These are phyloP conservation scores for Atopsyche davidsoni DNA, from an alignment of 1,140 invertebrate species.

Conservation along the genomic window DNA sequence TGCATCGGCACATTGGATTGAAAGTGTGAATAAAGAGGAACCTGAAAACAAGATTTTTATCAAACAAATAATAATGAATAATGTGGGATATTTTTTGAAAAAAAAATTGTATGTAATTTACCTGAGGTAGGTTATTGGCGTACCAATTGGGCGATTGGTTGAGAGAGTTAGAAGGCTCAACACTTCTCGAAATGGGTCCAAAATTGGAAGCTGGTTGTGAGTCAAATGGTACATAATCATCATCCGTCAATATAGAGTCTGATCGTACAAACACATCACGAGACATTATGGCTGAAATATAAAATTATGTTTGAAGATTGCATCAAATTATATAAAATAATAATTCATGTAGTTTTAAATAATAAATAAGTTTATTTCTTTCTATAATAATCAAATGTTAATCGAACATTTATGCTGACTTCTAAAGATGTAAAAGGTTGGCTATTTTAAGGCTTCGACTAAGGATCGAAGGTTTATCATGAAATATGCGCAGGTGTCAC, in stretches of 20 bases:
- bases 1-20: not conserved
- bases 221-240: slow-evolving; percentile 71
- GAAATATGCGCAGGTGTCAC: too few species aligned
- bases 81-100: not conserved
- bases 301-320: not conserved
- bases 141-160: slow-evolving; percentile 15
- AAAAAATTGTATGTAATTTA: slow-evolving; percentile 16
- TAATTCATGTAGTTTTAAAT: too few species aligned
- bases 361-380: too few species aligned
- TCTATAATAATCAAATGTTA: too few species aligned
- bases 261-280: slow-evolving; percentile 53
- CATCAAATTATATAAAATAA: too few species aligned
- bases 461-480: not conserved
- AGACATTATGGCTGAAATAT: slow-evolving; percentile 26
- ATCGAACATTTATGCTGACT: too few species aligned
- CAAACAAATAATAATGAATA: not conserved
- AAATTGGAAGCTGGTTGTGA: slow-evolving; percentile 66
- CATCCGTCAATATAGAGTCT: slow-evolving; percentile 60
- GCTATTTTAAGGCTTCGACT: not conserved
- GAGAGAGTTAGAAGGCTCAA: slow-evolving; percentile 14
- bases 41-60: slow-evolving; percentile 5
- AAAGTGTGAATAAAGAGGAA: not conserved
- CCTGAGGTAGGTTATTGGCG: slow-evolving; percentile 34
- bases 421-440: too few species aligned
- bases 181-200: slow-evolving; percentile 67